Percentiles rank a stretch among this genome's conserved stretches.
These are phyloP conservation scores for Drosophila meridiana DNA, from an alignment of 2,888 invertebrate species.

Conservation along the genomic window DNA sequence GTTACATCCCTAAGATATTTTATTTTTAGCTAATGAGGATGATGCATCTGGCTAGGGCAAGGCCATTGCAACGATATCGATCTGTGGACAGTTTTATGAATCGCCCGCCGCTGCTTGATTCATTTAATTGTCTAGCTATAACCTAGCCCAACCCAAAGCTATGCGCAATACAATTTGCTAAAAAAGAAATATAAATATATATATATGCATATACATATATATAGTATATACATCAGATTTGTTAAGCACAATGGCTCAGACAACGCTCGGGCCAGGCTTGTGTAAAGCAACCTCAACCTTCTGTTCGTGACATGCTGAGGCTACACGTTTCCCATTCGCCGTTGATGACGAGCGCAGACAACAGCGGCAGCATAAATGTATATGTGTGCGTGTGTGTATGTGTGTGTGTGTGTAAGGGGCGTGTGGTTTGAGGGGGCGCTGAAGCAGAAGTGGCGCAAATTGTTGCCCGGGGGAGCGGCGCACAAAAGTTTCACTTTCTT, in stretches of 20 bases:
- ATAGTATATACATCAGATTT: constrained; percentile 21
- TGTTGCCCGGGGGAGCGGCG: constrained; percentile 53
- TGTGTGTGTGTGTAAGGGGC: not conserved
- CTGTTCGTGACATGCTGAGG: constrained; percentile 72
- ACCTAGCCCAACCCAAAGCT: constrained; percentile 72
- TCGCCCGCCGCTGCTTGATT: constrained; percentile 50
- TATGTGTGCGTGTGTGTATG: not conserved
- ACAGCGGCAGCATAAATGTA: constrained; percentile 16
- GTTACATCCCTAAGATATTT: not conserved
- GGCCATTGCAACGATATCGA: constrained; percentile 48
- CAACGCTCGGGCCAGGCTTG: constrained; percentile 39
- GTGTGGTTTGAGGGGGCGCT: not conserved
- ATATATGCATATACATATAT: constrained; percentile 3
- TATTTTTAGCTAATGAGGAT: not conserved
- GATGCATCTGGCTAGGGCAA: constrained; percentile 56
- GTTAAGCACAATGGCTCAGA: constrained; percentile 22
- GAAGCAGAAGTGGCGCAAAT: constrained; percentile 43
- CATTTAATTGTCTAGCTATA: constrained; percentile 56
- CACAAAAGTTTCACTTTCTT: constrained; percentile 82
- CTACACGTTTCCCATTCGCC: constrained; percentile 60
- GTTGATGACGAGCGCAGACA: constrained; percentile 15
- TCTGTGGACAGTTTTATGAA: constrained; percentile 56
- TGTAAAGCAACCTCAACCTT: constrained; percentile 76
- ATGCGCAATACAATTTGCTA: constrained; percentile 27
- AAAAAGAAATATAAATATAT: not conserved